Conservation (phyloP, 2,888 invertebrate genomes). For the Brassicogethes aeneus region DNA sequence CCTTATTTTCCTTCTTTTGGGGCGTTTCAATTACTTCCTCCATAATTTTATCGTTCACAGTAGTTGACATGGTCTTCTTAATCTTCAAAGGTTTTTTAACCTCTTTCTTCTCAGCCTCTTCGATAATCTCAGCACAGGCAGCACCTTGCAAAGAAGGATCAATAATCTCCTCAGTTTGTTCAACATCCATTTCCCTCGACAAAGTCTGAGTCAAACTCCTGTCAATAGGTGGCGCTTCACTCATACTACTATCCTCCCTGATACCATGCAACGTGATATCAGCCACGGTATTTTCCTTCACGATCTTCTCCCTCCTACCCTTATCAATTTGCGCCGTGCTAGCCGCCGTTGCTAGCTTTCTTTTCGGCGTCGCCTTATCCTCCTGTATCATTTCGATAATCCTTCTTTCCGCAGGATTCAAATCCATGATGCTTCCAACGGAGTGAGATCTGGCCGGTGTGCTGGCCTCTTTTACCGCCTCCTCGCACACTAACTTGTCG, state of each 20-base stretch:
- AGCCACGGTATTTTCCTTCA: constrained; percentile 39
- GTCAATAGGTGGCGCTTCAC: constrained; percentile 28
- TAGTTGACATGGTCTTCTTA: constrained; percentile 31
- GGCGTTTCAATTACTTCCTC: constrained; percentile 38
- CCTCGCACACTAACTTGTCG: constrained; percentile 51
- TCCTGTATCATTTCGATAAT: constrained; percentile 65
- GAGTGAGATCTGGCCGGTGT: constrained; percentile 52
- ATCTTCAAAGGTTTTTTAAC: constrained; percentile 31
- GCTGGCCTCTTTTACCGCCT: constrained; percentile 33
- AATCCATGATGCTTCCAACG: constrained; percentile 65
- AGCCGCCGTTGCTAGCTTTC: constrained; percentile 67
- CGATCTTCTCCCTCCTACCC: constrained; percentile 54
- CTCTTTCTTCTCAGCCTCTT: constrained; percentile 38
- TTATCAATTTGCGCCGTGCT: constrained; percentile 54
- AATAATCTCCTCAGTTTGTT: constrained; percentile 22
- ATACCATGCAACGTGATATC: constrained; percentile 34
- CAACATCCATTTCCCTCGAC: constrained; percentile 32
- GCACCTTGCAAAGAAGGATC: constrained; percentile 37
- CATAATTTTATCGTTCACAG: constrained; percentile 23
- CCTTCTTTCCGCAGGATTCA: constrained; percentile 63
- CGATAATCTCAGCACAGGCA: constrained; percentile 40
- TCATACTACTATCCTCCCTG: constrained; percentile 29
- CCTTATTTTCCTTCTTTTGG: constrained; percentile 25
- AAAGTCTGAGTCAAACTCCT: constrained; percentile 34
- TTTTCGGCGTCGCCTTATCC: constrained; percentile 53